Percentiles rank a stretch among this genome's conserved stretches.
phyloP scores from a whole-genome alignment of 2,888 invertebrate genomes.

The Uloborus plumipes region DNA sequence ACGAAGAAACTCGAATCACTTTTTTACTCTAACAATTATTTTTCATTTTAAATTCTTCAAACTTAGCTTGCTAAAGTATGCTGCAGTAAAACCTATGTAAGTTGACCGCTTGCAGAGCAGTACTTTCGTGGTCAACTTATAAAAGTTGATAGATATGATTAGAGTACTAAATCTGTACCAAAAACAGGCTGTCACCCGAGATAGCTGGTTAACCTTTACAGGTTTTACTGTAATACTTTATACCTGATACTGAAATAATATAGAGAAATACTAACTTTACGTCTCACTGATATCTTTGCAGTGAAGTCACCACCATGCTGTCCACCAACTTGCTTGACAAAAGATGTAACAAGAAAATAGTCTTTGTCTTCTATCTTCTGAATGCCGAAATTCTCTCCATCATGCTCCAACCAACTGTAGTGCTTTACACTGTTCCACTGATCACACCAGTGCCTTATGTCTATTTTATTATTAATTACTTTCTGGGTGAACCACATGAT shows the following conservation, averaged over 20 bases:
- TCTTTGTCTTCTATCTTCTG: conserved; percentile 89
- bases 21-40: no score
- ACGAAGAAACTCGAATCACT: no score
- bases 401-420: conserved; percentile 93
- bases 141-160: no score
- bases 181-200: no score
- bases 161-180: no score
- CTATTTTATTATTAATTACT: conserved; percentile 66
- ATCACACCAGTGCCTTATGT: conserved; percentile 87
- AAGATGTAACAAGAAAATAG: conserved; percentile 84
- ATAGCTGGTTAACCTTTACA: no score
- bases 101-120: no score
- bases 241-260: not conserved
- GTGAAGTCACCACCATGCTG: conserved; percentile 94
- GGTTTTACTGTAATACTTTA: no score
- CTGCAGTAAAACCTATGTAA: no score
- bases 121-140: no score
- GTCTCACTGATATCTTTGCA: conserved; percentile 77
- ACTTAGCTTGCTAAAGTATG: no score
- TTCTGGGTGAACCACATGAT: conserved; percentile 93
- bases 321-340: conserved; percentile 87
- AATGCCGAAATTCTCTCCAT: conserved; percentile 90
- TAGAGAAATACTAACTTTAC: not conserved
- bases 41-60: no score
- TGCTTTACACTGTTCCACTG: conserved; percentile 85